Evolutionary conservation across 2,797 vertebrate species (phyloP).

Genomic region (Onychomys arenicola): DNA sequence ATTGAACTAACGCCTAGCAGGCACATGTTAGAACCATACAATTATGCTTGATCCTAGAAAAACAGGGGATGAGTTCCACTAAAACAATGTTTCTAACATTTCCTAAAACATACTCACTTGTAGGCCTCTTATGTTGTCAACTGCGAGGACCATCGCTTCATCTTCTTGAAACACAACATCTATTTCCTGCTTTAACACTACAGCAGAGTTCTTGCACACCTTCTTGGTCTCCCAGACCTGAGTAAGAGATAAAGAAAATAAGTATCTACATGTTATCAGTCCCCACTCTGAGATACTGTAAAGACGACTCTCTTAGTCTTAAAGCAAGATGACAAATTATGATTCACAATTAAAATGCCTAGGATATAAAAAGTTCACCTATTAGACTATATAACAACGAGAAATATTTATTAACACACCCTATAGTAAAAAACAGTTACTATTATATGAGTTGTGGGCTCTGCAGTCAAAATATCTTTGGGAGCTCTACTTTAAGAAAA

Average conservation of each 20-base stretch:
- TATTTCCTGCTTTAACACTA: slow-evolving; percentile 93
- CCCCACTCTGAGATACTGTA: slow-evolving; percentile 20
- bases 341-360: slow-evolving; percentile 55
- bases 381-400: slow-evolving; percentile 58
- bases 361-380: not conserved
- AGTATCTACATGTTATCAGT: not conserved
- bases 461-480: slow-evolving; percentile 16
- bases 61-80: slow-evolving; percentile 15
- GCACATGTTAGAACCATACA: slow-evolving; percentile 3
- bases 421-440: slow-evolving; percentile 15
- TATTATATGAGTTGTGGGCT: not conserved
- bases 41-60: not conserved
- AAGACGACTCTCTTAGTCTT: slow-evolving; percentile 31
- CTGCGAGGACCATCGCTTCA: slow-evolving; percentile 91
- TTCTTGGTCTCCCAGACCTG: slow-evolving; percentile 96
- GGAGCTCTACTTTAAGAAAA: slow-evolving; percentile 19
- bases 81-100: slow-evolving; percentile 48
- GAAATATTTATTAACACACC: slow-evolving; percentile 50
- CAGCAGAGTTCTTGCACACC: slow-evolving; percentile 94
- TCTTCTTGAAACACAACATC: slow-evolving; percentile 91
- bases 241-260: slow-evolving; percentile 70
- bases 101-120: slow-evolving; percentile 89
- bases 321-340: slow-evolving; percentile 46
- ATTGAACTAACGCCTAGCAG: not conserved
- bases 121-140: slow-evolving; percentile 93